These are phyloP conservation scores for Caenorhabditis macrosperma DNA, from an alignment of 2,888 invertebrate species.

Conservation along the genomic window DNA sequence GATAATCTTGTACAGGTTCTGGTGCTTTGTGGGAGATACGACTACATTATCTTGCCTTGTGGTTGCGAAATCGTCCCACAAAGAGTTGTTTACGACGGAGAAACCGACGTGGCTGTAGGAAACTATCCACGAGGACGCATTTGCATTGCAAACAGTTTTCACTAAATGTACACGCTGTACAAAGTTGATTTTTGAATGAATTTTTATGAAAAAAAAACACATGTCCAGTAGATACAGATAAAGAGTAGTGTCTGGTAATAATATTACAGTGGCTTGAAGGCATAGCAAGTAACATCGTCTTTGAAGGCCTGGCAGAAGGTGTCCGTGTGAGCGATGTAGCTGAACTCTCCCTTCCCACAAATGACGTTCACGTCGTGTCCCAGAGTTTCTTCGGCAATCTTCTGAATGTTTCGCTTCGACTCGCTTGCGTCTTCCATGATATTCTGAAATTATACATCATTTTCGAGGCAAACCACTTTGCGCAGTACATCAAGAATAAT, in stretches of 20 bases:
- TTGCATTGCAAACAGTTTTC: no score
- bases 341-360: slow-evolving; percentile 78
- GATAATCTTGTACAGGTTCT: background rate
- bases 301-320: slow-evolving; percentile 75
- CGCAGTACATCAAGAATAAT: slow-evolving; percentile 56
- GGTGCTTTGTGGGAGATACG: background rate
- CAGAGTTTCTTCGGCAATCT: slow-evolving; percentile 67
- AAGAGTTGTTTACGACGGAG: no score
- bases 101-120: no score
- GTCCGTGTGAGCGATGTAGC: slow-evolving; percentile 78
- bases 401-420: slow-evolving; percentile 76
- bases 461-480: background rate
- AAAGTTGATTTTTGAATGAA: background rate
- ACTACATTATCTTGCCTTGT: no score
- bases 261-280: slow-evolving; percentile 72
- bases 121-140: no score
- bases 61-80: no score
- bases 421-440: slow-evolving; percentile 69
- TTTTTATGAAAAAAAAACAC: no score
- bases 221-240: slow-evolving; percentile 36
- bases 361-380: slow-evolving; percentile 69
- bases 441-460: slow-evolving; percentile 52
- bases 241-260: background rate
- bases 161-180: no score
- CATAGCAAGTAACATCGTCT: slow-evolving; percentile 76